These are phyloP conservation scores for Boulengeromyrus knoepffleri DNA, from an alignment of 2,113 vertebrate genomes.

Conservation along the genomic window DNA sequence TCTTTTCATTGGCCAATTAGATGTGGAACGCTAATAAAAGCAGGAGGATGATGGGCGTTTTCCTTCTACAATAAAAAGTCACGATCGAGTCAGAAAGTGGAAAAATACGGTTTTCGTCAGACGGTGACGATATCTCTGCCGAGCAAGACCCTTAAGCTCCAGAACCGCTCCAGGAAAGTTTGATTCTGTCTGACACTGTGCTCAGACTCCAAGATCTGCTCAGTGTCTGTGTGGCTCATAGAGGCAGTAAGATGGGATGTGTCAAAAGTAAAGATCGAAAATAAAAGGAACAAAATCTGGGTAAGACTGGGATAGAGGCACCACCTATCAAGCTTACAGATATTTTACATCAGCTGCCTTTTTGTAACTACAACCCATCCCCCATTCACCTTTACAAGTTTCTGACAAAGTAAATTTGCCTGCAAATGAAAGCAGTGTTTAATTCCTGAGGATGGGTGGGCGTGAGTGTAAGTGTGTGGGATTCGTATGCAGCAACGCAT, in stretches of 20 bases:
- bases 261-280: neutral
- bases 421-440: neutral
- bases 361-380: neutral
- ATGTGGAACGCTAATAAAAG: neutral
- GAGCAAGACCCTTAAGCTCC: neutral
- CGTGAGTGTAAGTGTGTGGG: neutral
- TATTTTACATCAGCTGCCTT: neutral
- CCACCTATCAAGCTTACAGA: neutral
- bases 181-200: neutral
- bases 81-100: neutral
- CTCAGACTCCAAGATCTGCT: neutral
- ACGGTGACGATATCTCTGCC: neutral
- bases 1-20: neutral
- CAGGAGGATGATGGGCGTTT: neutral
- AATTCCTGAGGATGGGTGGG: neutral
- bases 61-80: neutral
- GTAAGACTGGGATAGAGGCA: neutral
- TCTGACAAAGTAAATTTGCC: neutral
- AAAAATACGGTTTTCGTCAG: neutral
- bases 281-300: neutral
- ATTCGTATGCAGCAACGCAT: neutral
- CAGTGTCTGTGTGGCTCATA: neutral
- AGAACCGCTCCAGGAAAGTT: neutral
- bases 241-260: neutral
- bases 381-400: neutral